These are phyloP conservation scores for Clytia hemisphaerica DNA, from an alignment of 30 jellyfish, hydroid and myxozoan species.

Conservation along the genomic window DNA sequence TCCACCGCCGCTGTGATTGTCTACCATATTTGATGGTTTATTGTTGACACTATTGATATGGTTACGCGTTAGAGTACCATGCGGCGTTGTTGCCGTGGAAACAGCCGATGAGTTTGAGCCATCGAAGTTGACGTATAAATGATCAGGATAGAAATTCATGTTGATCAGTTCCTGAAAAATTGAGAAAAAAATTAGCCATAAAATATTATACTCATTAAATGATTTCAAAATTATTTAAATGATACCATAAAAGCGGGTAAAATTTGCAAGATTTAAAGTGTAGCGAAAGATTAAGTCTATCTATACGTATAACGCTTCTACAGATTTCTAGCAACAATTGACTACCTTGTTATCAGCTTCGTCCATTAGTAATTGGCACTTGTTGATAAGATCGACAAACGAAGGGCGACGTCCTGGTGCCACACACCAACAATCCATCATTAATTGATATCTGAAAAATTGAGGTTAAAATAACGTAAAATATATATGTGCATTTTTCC, in stretches of 20 bases:
- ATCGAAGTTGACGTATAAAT: conserved; percentile 79
- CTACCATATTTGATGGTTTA: too few relatives aligned
- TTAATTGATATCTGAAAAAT: conserved; percentile 47
- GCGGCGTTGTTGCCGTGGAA: conserved; percentile 53
- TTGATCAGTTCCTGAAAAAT: conserved; percentile 55
- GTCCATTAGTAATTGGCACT: conserved; percentile 30
- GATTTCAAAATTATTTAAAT: too few relatives aligned
- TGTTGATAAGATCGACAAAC: conserved; percentile 56
- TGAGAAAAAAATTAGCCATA: background rate
- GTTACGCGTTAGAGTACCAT: background rate
- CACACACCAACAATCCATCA: conserved; percentile 81
- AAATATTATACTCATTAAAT: too few relatives aligned
- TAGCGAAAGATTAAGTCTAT: too few relatives aligned
- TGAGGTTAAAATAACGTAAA: too few relatives aligned
- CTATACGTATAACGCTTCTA: too few relatives aligned
- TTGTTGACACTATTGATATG: background rate
- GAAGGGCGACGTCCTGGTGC: conserved; percentile 82
- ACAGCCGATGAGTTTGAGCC: conserved; percentile 35
- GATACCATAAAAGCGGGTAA: too few relatives aligned
- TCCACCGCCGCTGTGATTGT: too few relatives aligned
- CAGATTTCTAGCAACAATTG: too few relatives aligned
- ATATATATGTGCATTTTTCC: too few relatives aligned
- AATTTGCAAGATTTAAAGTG: too few relatives aligned
- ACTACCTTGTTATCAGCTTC: conserved; percentile 46
- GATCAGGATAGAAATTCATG: conserved; percentile 87